Evolutionary conservation across 2,888 invertebrate genomes (phyloP).

Genomic region (Magallana nippona): DNA sequence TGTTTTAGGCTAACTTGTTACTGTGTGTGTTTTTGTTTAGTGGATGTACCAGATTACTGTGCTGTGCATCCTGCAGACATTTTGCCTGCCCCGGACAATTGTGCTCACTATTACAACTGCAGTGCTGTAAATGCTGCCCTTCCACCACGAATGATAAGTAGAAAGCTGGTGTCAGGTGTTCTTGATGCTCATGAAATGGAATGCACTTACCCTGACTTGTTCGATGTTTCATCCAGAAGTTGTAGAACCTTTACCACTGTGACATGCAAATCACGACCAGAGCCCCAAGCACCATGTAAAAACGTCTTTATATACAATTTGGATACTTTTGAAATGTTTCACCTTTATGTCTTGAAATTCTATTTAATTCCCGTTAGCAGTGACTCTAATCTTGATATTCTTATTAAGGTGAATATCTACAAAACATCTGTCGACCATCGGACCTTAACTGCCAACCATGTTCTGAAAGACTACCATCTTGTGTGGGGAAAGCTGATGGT

Average conservation of each 20-base stretch:
- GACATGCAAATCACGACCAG: constrained; percentile 45
- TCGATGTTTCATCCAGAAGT: constrained; percentile 38
- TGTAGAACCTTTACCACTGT: constrained; percentile 45
- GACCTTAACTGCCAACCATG: constrained; percentile 45
- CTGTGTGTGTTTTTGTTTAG: constrained; percentile 44
- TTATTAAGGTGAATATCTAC: constrained; percentile 49
- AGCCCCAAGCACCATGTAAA: constrained; percentile 53
- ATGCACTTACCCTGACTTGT: constrained; percentile 47
- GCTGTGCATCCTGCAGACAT: constrained; percentile 50
- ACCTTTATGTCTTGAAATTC: too few species aligned
- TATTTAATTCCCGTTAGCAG: too few species aligned
- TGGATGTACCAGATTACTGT: constrained; percentile 59
- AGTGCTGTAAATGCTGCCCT: constrained; percentile 4
- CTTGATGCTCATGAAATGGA: constrained; percentile 37
- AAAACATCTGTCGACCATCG: constrained; percentile 44
- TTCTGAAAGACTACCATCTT: constrained; percentile 47
- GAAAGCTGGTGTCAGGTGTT: background rate
- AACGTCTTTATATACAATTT: background rate
- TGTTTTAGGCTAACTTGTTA: too few species aligned
- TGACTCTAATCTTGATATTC: background rate
- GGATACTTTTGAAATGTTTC: too few species aligned
- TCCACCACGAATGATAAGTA: constrained; percentile 3
- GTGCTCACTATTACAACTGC: constrained; percentile 61
- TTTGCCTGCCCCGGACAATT: constrained; percentile 54
- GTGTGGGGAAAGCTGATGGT: constrained; percentile 50